Evolutionary conservation across 1,140 invertebrate genomes (phyloP).

Genomic region (Zaprionus africanus): DNA sequence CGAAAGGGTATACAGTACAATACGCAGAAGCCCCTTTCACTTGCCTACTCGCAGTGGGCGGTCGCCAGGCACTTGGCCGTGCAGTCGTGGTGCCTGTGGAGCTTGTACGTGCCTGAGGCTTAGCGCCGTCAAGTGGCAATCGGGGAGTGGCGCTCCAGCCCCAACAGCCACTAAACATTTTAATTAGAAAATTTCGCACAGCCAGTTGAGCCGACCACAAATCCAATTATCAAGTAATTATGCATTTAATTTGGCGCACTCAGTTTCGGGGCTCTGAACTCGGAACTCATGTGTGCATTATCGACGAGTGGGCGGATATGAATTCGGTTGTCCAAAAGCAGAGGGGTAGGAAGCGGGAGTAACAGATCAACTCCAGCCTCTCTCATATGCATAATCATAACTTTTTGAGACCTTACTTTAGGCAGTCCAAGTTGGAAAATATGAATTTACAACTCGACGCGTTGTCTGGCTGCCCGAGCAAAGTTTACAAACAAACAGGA

Average conservation of each 20-base stretch:
- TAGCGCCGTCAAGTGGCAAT: slow-evolving; percentile 43
- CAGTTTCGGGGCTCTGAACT: background rate
- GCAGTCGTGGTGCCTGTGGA: slow-evolving; percentile 10
- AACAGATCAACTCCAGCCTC: slow-evolving; percentile 50
- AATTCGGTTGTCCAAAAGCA: slow-evolving; percentile 44
- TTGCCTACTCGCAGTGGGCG: slow-evolving; percentile 19
- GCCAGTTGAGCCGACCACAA: slow-evolving; percentile 76
- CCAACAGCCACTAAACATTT: slow-evolving; percentile 71
- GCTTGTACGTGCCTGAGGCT: slow-evolving; percentile 44
- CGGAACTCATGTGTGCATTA: slow-evolving; percentile 26
- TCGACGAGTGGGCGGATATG: slow-evolving; percentile 38
- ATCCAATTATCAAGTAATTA: slow-evolving; percentile 82
- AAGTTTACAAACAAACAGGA: slow-evolving; percentile 33
- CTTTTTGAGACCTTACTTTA: slow-evolving; percentile 58
- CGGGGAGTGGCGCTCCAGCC: slow-evolving; percentile 22
- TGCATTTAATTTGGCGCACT: slow-evolving; percentile 75
- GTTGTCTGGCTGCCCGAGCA: slow-evolving; percentile 43
- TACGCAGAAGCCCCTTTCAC: slow-evolving; percentile 5
- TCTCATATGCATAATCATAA: slow-evolving; percentile 56
- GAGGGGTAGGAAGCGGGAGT: slow-evolving; percentile 17
- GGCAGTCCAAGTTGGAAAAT: slow-evolving; percentile 38
- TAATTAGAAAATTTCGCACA: slow-evolving; percentile 78
- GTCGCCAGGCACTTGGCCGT: slow-evolving; percentile 18
- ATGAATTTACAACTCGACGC: slow-evolving; percentile 55
- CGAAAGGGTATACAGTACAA: slow-evolving; percentile 27